phyloP scores from a whole-genome alignment of 30 jellyfish, hydroid and myxozoan species.

The Turritopsis rubra region DNA sequence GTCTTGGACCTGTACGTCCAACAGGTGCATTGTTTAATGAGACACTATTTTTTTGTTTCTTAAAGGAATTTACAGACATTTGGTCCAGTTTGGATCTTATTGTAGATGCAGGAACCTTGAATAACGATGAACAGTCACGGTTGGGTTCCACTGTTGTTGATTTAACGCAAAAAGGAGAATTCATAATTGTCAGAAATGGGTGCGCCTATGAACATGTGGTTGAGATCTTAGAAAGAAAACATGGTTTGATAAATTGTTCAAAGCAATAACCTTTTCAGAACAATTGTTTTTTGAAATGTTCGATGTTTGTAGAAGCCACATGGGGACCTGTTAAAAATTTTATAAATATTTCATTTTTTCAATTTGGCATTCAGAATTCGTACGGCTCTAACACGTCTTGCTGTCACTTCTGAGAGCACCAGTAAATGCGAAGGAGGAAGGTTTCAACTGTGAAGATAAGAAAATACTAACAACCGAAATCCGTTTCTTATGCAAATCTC shows the following conservation, averaged over 20 bases:
- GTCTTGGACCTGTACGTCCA: too few relatives aligned
- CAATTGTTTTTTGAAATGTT: not conserved
- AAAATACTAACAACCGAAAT: too few relatives aligned
- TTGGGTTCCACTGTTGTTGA: slow-evolving; percentile 84
- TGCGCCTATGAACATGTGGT: slow-evolving; percentile 48
- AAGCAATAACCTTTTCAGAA: not conserved
- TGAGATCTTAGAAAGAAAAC: slow-evolving; percentile 34
- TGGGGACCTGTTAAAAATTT: too few relatives aligned
- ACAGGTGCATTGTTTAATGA: too few relatives aligned
- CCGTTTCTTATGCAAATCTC: too few relatives aligned
- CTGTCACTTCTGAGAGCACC: too few relatives aligned
- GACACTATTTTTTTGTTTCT: not conserved
- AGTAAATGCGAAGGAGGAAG: too few relatives aligned
- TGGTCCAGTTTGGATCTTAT: slow-evolving; percentile 77
- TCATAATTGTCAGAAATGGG: slow-evolving; percentile 67
- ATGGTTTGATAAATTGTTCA: slow-evolving; percentile 29
- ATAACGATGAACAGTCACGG: slow-evolving; percentile 70
- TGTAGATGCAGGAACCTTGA: slow-evolving; percentile 87
- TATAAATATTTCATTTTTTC: too few relatives aligned
- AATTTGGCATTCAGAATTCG: too few relatives aligned
- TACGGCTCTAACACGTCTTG: too few relatives aligned
- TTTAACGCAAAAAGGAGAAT: slow-evolving; percentile 50
- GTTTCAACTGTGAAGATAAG: too few relatives aligned
- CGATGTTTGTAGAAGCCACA: too few relatives aligned
- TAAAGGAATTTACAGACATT: slow-evolving; percentile 64